Evolutionary conservation across 2,888 invertebrate species (phyloP), one percentile per base, ranked within the genome.

Genomic region (Nomada fucata): DNA sequence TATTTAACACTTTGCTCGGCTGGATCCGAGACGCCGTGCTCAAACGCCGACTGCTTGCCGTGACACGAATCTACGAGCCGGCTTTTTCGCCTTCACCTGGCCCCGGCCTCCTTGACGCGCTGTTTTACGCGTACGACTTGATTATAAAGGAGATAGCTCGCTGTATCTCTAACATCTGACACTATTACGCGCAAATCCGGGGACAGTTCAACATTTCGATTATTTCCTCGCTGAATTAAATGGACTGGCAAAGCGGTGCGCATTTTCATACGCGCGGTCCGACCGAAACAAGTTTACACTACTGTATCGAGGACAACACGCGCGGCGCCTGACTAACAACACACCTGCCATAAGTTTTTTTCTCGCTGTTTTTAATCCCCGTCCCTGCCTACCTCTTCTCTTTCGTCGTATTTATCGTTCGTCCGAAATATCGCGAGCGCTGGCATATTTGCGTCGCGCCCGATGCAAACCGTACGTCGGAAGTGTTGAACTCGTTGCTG

Each of bases 1-100:
- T 88, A 88, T 85, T 86, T 71, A 84, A 88, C 86, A 85, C 88
- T 86, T 83, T 64, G 29, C 60, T 20, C 10, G 75, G 3, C 36
- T n/a, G n/a, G 36, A 29, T 20, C 53, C 63, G 57, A 68, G 78
- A 59, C 57, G 50, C 10, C 7, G 69, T n/a, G 26, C 15, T 68
- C 65, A 44, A 74, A 71, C n/a, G 44, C 20, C 20, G n/a, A 23
- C 65, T 26, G 20, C 67, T 57, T 47, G 57, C 36, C 76, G 52
- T 29, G 42, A 36, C 23, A 44, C 61, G 60, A 70, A 72, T 59
- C n/a, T 57, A 61, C 53, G 9, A 15, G 69, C 20, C 23, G 18
- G 26, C 47, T 47, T 15, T 5, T n/a, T 18, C 13, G n/a, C 15
- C 15, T 15, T 10, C n/a, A 47, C 47, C 15, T 7, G 36, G 36